phyloP scores from a whole-genome alignment of 2,888 invertebrate species.

The Drosophila atripex region DNA sequence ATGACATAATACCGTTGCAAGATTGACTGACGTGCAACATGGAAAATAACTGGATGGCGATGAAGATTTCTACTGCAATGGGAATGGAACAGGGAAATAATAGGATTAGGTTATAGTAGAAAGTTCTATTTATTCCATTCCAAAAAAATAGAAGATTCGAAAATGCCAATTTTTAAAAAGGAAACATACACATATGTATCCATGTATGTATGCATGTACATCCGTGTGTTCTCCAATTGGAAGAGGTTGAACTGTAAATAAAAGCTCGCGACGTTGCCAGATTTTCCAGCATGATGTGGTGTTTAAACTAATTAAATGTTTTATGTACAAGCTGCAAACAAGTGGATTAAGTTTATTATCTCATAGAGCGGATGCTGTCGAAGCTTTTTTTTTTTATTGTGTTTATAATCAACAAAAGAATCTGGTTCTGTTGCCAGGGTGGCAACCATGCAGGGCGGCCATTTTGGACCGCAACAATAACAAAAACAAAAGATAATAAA shows the following conservation, averaged over 20 bases:
- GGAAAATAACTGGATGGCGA: not conserved
- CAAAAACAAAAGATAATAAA: constrained; percentile 26
- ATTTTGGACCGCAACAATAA: constrained; percentile 14
- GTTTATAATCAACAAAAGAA: constrained; percentile 27
- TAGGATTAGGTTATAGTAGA: constrained; percentile 1
- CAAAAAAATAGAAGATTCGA: not conserved
- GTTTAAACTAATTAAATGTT: constrained; percentile 13
- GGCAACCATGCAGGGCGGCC: constrained; percentile 34
- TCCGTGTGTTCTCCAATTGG: constrained; percentile 21
- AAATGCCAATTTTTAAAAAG: constrained; percentile 14
- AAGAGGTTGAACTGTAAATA: constrained; percentile 36
- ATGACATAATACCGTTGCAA: constrained; percentile 49
- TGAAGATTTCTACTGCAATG: not conserved
- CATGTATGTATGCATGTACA: constrained; percentile 2
- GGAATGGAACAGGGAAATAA: not conserved
- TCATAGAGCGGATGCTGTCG: constrained; percentile 4
- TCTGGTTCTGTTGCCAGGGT: constrained; percentile 12
- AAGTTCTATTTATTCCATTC: constrained; percentile 13
- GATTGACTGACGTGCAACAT: not conserved
- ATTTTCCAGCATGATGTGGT: constrained; percentile 9
- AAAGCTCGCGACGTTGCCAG: constrained; percentile 24
- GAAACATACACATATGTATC: constrained; percentile 20
- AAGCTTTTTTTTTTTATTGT: constrained; percentile 19
- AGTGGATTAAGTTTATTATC: constrained; percentile 9
- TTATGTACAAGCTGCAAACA: constrained; percentile 25